Evolutionary conservation across 2,797 vertebrate species (phyloP), one percentile per base, ranked within the genome.

Genomic region (Muscicapa comitata): DNA sequence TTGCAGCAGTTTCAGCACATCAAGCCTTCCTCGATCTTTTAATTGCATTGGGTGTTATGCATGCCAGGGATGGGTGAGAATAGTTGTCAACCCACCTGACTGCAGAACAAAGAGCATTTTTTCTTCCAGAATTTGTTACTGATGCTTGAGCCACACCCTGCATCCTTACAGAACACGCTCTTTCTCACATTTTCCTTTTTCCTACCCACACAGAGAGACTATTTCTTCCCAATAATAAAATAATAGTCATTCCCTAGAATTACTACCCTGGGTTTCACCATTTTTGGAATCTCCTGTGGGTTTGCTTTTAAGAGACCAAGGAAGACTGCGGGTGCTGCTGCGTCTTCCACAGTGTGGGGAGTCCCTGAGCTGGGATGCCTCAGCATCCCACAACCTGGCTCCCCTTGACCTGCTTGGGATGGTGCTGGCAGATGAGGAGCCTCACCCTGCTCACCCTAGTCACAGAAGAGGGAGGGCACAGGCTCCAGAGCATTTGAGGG

Each of bases 51-150:
- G 78, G 76, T 76, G 93, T 94, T 93, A 37, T 40, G 68, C 57
- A 85, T 93, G 80, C 90, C 58, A 94, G 76, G 17, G 59, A 93
- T 76, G 95, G 84, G 80, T 47, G 76, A 94, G 83, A 93, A 83
- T 48, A 94, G 84, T 96, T 94, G 57, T 88, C 88, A 89, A 57
- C 83, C 75, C 59, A 95, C 96, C 90, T 88, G 86, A 91, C 67
- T 76, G 66, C 50, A 86, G 91, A 94, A 96, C 94, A 96, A 96
- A 97, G 91, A 96, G 87, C 61, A 54, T 86, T 94, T 94, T 96
- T 94, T 86, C 93, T 92, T 84, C 72, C 59, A 78, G 94, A 79
- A 66, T 90, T 94, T 93, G 79, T 76, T 91, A 75, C 62, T 37
- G 55, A 76, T 82, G 81, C 86, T 91, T 17, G 88, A 96, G 90